Evolutionary conservation across 2,888 invertebrate genomes (phyloP).

Genomic region (Drosophila neonasuta): DNA sequence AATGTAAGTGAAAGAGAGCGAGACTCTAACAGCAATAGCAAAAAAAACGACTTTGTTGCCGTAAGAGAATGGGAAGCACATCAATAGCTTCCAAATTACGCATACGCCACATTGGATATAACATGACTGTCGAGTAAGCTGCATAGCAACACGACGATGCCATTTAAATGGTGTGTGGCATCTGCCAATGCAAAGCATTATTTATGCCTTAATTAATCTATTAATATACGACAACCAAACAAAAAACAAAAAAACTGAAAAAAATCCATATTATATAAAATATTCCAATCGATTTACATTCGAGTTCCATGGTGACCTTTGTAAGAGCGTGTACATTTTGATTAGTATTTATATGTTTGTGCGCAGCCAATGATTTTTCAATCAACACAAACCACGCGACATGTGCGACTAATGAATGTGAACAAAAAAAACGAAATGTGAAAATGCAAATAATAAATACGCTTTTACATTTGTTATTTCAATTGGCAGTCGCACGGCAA

Average conservation of each 20-base stretch:
- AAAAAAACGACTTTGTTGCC: slow-evolving; percentile 11
- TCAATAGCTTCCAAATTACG: slow-evolving; percentile 40
- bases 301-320: neutral
- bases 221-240: neutral
- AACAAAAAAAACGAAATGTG: neutral
- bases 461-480: neutral
- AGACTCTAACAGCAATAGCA: neutral
- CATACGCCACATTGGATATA: slow-evolving; percentile 31
- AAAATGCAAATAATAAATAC: neutral
- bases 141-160: slow-evolving; percentile 6
- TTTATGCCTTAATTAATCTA: slow-evolving; percentile 1
- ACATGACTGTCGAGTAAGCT: slow-evolving; percentile 1
- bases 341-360: slow-evolving; percentile 12
- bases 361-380: slow-evolving; percentile 1
- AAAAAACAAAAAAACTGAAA: neutral
- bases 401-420: neutral
- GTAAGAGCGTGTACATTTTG: neutral
- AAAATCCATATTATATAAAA: neutral
- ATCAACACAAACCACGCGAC: neutral
- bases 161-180: slow-evolving; percentile 3
- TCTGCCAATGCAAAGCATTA: neutral
- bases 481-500: slow-evolving; percentile 2
- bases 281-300: slow-evolving; percentile 2
- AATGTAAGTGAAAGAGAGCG: slow-evolving; percentile 25
- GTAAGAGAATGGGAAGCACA: slow-evolving; percentile 2